A percentile compares a stretch with the other conserved stretches of the same genome.
Conservation (phyloP, 2,888 invertebrate species). For the Pandemis cinnamomeana region DNA sequence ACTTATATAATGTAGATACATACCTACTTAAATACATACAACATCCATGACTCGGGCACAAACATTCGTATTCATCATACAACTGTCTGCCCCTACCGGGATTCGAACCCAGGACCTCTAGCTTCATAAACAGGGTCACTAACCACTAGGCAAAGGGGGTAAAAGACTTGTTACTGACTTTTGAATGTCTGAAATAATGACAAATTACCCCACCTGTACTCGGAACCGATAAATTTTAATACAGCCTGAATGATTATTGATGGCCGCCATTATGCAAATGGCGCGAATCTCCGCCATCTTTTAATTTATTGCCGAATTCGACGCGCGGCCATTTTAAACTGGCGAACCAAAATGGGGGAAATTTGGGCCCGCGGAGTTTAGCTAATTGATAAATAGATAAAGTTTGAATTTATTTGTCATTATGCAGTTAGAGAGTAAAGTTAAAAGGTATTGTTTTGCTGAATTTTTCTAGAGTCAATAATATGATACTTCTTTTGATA, state of each 20-base stretch:
- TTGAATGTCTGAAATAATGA: conserved; percentile 8
- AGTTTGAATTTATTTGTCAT: background rate
- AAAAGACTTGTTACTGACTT: background rate
- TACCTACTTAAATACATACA: too few species aligned
- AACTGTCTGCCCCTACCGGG: too few species aligned
- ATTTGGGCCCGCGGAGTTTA: conserved; percentile 13
- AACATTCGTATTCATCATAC: too few species aligned
- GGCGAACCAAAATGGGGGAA: conserved; percentile 16
- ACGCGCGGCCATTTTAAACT: conserved; percentile 26
- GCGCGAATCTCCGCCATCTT: conserved; percentile 40
- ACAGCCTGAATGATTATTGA: conserved; percentile 62
- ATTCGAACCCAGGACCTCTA: too few species aligned
- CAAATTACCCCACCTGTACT: conserved; percentile 35
- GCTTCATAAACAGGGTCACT: too few species aligned
- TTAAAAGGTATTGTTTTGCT: background rate
- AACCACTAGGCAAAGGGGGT: too few species aligned
- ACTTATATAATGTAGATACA: too few species aligned
- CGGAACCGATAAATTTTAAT: conserved; percentile 58
- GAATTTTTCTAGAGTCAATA: too few species aligned
- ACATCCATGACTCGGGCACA: too few species aligned
- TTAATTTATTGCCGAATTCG: conserved; percentile 36
- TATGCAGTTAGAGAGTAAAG: background rate
- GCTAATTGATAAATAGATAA: conserved; percentile 29
- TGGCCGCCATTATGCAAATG: conserved; percentile 58
- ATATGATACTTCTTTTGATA: too few species aligned